These are phyloP conservation scores for Pyrrhia umbra DNA, from an alignment of 2,888 invertebrate species.

Conservation along the genomic window DNA sequence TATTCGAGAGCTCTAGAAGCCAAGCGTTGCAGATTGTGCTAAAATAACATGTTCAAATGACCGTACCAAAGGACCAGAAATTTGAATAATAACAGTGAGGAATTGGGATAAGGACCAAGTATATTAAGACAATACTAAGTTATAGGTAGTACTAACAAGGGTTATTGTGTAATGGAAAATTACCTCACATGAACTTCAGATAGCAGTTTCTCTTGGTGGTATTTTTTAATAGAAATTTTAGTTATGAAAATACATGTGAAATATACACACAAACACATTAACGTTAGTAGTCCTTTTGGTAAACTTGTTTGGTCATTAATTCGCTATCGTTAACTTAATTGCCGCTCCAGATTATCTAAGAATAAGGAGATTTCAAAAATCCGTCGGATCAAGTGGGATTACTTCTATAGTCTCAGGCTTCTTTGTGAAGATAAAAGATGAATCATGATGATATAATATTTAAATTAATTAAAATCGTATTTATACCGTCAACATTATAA, in stretches of 20 bases:
- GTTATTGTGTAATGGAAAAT: too few relatives aligned
- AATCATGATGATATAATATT: constrained; percentile 13
- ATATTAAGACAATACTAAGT: too few relatives aligned
- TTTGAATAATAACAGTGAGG: background rate
- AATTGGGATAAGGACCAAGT: background rate
- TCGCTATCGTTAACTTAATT: constrained; percentile 19
- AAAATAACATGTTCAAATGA: too few relatives aligned
- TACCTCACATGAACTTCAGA: too few relatives aligned
- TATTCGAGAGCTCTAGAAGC: background rate
- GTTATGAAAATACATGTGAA: too few relatives aligned
- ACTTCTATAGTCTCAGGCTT: constrained; percentile 22
- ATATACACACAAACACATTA: background rate
- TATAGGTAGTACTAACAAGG: too few relatives aligned
- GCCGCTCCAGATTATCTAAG: constrained; percentile 19
- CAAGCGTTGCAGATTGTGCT: constrained; percentile 5
- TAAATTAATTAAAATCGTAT: background rate
- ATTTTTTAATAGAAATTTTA: too few relatives aligned
- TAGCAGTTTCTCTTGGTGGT: too few relatives aligned
- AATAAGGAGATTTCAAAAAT: constrained; percentile 15
- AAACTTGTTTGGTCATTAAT: background rate
- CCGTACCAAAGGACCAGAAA: background rate
- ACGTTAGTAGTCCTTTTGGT: background rate
- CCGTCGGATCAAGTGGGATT: constrained; percentile 29
- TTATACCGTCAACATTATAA: too few relatives aligned
- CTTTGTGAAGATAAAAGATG: constrained; percentile 24